Evolutionary conservation across 35 echinoderm and acorn worm genomes (phyloP).

Genomic region (Hemicentrotus pulcherrimus): DNA sequence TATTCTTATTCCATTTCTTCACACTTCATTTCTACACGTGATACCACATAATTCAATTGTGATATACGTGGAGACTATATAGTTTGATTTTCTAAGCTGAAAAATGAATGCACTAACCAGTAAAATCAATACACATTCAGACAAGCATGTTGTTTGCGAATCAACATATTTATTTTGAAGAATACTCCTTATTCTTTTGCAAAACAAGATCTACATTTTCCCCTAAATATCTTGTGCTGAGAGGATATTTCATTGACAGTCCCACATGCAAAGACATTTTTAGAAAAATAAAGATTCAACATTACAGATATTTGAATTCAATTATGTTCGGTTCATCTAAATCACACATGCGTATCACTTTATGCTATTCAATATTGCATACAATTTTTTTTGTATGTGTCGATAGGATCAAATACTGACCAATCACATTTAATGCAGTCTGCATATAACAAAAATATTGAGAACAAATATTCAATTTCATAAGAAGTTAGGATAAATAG

Average conservation of each 20-base stretch:
- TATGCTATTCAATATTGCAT: neutral
- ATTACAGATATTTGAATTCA: neutral
- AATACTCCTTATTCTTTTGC: neutral
- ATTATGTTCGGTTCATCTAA: neutral
- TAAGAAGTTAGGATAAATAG: too few relatives aligned
- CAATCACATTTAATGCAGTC: too few relatives aligned
- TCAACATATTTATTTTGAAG: neutral
- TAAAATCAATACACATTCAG: neutral
- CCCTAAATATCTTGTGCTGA: neutral
- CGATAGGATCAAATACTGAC: too few relatives aligned
- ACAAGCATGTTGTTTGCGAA: neutral
- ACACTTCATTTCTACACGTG: too few relatives aligned
- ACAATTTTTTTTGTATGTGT: neutral
- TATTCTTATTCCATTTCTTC: too few relatives aligned
- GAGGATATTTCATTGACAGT: neutral
- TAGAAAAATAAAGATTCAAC: neutral
- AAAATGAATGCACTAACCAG: too few relatives aligned
- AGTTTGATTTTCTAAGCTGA: too few relatives aligned
- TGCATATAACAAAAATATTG: too few relatives aligned
- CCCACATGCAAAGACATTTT: neutral
- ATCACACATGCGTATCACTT: neutral
- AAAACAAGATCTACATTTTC: neutral
- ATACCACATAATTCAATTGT: too few relatives aligned
- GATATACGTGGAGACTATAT: too few relatives aligned
- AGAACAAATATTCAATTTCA: too few relatives aligned